These are phyloP conservation scores for Brachyptera risi DNA, from an alignment of 2,888 invertebrate species.

Conservation along the genomic window DNA sequence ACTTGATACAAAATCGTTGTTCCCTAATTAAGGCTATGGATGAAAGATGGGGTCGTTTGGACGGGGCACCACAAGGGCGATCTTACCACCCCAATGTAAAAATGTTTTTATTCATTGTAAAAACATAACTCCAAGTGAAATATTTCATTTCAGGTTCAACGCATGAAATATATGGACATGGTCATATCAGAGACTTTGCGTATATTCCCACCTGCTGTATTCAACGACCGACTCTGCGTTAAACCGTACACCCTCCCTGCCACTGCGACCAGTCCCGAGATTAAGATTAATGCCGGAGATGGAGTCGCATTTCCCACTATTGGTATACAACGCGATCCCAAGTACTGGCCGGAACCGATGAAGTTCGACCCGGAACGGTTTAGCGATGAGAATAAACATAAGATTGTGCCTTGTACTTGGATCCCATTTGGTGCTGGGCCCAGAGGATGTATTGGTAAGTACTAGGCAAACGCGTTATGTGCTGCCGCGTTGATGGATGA, in stretches of 20 bases:
- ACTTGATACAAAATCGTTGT: too few species aligned
- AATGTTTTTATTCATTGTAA: too few species aligned
- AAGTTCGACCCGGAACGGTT: neutral
- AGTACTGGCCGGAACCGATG: neutral
- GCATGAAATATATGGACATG: too few species aligned
- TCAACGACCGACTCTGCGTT: neutral
- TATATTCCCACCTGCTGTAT: neutral
- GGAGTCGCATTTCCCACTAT: neutral
- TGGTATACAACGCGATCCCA: neutral
- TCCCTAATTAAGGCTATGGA: too few species aligned
- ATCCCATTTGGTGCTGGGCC: neutral
- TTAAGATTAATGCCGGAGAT: neutral
- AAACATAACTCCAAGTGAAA: too few species aligned
- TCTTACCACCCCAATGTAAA: too few species aligned
- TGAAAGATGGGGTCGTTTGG: too few species aligned
- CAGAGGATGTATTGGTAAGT: neutral
- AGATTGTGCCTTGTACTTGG: neutral
- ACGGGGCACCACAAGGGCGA: too few species aligned
- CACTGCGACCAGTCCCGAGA: neutral
- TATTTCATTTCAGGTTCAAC: too few species aligned
- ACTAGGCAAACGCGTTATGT: too few species aligned
- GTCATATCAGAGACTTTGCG: too few species aligned
- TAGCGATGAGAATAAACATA: neutral
- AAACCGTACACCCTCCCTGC: slow-evolving; percentile 1
- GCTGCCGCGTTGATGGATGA: too few species aligned